Conservation (phyloP, 2,888 invertebrate species). For the Nephrotoma guestfalica region DNA sequence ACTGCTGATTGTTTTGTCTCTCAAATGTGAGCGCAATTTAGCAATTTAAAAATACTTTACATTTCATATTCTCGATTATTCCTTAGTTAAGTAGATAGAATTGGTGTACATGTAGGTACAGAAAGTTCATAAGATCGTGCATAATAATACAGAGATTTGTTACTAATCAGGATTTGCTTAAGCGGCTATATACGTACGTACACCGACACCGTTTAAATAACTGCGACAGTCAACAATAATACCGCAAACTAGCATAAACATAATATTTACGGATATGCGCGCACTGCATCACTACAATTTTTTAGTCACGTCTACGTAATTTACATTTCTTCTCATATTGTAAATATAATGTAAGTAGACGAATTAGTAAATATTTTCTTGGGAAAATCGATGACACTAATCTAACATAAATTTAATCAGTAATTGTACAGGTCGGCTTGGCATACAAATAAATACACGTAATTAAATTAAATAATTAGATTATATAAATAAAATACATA, state of each 20-base stretch:
- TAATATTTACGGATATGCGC: background rate
- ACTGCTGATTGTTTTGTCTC: background rate
- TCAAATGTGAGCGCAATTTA: background rate
- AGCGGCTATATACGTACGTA: too few relatives aligned
- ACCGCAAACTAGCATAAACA: background rate
- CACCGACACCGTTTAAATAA: background rate
- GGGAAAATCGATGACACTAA: background rate
- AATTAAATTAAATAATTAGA: background rate
- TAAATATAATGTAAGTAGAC: background rate
- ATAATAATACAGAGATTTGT: too few relatives aligned
- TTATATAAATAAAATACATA: slow-evolving; percentile 8
- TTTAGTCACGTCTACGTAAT: background rate
- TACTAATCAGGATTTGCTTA: too few relatives aligned
- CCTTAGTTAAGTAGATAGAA: background rate
- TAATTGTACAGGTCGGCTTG: background rate
- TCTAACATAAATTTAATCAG: background rate
- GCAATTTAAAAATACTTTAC: background rate
- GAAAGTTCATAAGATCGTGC: too few relatives aligned
- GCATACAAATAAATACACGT: background rate
- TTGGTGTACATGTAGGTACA: background rate
- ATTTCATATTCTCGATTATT: background rate
- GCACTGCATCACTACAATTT: background rate
- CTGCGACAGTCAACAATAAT: background rate
- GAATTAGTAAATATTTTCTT: background rate
- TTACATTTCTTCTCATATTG: background rate